Base-by-base conservation (phyloP, 2,113 vertebrate species). In the Rutilus rutilus region DNA sequence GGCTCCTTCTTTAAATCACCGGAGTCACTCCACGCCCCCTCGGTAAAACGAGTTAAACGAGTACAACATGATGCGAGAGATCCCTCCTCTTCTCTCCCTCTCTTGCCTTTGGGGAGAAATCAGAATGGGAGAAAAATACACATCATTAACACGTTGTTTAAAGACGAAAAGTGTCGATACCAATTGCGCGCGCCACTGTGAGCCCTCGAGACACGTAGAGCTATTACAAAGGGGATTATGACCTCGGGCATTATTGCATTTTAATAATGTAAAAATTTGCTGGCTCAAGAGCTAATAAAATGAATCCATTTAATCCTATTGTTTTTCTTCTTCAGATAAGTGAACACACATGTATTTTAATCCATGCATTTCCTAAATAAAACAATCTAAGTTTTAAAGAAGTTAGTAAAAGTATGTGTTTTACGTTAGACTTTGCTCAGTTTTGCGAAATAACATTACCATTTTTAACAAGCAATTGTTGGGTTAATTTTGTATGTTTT, bases 1-100 rank as follows among this genome's bases (percentile, higher is more conserved):
- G 45, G 85, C 86, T 85, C 85, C 83, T 89, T 88, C 92, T 93
- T 95, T 95, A 96, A 95, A 90, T 86, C 84, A 19, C 33, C 78
- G 78, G 84, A 79, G 59, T 50, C 85, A 54, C 83, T 25, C 81
- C 79, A 89, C 83, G 86, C 89, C 92, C 90, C 90, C 89, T 87
- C 81, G 21, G 79, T 78, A 86, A 90, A 91, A 92, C 86, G 71
- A 90, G 87, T 89, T 89, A 84, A 92, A 91, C 90, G 89, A 65
- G 87, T 86, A 86, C 75, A 76, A 60, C 62, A 60, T 87, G 85
- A 84, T 78, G 67, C 21, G 47, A 30, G 47, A 73, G 81, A 82
- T 25, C 80, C 62, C 80, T 52, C 27, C 80, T 69, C 52, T 39
- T 57, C 47, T 65, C 27, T 80, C 52, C 42, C 62, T 52, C 79